A percentile compares a stretch with the other conserved stretches of the same genome.
Evolutionary conservation across 2,797 vertebrate species (phyloP).

Genomic region (Anas bahamensis): DNA sequence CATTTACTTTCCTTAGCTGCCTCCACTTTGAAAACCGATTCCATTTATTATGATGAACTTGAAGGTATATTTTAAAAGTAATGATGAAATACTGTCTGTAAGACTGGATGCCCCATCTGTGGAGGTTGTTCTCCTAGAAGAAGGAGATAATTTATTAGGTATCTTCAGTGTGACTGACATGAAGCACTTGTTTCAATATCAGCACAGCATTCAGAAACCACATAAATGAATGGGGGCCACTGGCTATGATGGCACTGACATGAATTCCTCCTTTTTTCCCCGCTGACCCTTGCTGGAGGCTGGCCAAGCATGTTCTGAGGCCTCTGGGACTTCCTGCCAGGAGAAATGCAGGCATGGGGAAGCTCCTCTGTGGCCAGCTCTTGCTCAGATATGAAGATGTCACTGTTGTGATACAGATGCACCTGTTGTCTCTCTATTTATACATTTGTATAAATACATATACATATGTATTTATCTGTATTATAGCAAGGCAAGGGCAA

Average conservation of each 20-base stretch:
- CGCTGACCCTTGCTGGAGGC: background rate
- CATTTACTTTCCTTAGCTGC: background rate
- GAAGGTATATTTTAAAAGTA: background rate
- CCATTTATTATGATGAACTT: background rate
- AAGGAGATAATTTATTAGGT: background rate
- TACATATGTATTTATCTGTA: too few species aligned
- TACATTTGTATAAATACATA: too few species aligned
- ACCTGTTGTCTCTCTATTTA: background rate
- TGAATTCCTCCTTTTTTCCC: background rate
- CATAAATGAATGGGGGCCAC: background rate
- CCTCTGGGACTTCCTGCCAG: background rate
- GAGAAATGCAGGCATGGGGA: background rate
- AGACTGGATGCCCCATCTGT: background rate
- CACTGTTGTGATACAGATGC: background rate
- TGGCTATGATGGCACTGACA: accelerated
- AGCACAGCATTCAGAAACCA: background rate
- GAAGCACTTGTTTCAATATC: background rate
- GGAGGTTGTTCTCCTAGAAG: background rate
- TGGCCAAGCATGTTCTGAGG: background rate
- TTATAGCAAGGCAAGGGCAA: background rate
- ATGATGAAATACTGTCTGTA: background rate
- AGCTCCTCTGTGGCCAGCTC: background rate
- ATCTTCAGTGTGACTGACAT: background rate
- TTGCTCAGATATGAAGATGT: background rate
- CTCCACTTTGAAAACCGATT: background rate